Percentiles rank a stretch among this genome's conserved stretches.
Evolutionary conservation across 1,140 invertebrate species (phyloP).

Genomic region (Copidosoma floridanum): DNA sequence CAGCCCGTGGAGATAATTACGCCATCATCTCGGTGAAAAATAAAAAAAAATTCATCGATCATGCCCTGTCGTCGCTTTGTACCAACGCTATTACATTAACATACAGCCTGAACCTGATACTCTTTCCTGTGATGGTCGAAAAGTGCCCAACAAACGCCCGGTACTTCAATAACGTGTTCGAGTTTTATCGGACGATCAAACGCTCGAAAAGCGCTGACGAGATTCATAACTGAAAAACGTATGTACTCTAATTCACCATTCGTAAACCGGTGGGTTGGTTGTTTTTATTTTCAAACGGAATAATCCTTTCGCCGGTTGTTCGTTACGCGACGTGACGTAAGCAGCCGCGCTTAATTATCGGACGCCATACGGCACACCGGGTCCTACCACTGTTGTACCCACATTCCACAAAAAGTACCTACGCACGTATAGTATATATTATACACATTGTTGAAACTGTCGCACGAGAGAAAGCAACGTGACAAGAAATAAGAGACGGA

Average conservation of each 20-base stretch:
- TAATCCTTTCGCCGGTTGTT: not conserved
- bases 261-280: no score
- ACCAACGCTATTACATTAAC: slow-evolving; percentile 13
- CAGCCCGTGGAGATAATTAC: slow-evolving; percentile 6
- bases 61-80: slow-evolving; percentile 27
- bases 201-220: no score
- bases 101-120: slow-evolving; percentile 8
- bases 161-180: no score
- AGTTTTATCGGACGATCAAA: no score
- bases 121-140: slow-evolving; percentile 11
- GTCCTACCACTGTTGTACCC: not conserved
- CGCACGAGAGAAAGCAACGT: not conserved
- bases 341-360: slow-evolving; percentile 7
- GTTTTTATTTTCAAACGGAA: not conserved
- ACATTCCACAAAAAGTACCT: not conserved
- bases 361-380: slow-evolving; percentile 9
- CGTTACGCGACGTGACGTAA: slow-evolving; percentile 19
- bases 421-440: not conserved
- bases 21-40: slow-evolving; percentile 16
- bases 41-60: slow-evolving; percentile 23
- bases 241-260: no score
- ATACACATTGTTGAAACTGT: not conserved
- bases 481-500: not conserved
- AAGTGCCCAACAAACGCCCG: slow-evolving; percentile 12
- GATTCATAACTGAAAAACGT: no score